Conservation (phyloP, 1,140 invertebrate genomes). For the Episyrphus balteatus region DNA sequence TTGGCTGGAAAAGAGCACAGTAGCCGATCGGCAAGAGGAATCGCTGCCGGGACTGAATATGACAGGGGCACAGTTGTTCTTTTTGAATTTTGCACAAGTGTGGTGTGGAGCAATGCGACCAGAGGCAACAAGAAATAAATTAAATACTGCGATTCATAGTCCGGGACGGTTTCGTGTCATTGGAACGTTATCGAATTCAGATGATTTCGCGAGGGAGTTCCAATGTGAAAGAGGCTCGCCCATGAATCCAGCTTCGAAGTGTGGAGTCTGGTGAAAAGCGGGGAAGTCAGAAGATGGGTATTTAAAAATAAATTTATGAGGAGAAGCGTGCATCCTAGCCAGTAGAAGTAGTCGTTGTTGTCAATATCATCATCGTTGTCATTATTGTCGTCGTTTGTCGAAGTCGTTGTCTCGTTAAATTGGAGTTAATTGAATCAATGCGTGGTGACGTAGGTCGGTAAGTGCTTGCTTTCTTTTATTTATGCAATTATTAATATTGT, state of each 20-base stretch:
- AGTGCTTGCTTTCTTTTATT: no score
- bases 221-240: constrained; percentile 52
- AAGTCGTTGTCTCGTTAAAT: no score
- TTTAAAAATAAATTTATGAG: no score
- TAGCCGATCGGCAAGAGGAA: constrained; percentile 38
- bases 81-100: constrained; percentile 76
- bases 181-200: constrained; percentile 71
- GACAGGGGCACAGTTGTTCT: constrained; percentile 78
- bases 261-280: constrained; percentile 22
- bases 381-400: no score
- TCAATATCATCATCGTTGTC: no score
- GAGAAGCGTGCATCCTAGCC: no score
- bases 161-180: constrained; percentile 67
- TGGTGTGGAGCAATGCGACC: constrained; percentile 23
- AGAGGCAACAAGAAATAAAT: constrained; percentile 28
- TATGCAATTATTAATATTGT: no score
- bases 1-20: constrained; percentile 43
- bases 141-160: constrained; percentile 73
- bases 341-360: no score
- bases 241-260: constrained; percentile 76
- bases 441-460: no score
- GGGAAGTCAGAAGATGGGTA: no score
- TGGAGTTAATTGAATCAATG: no score
- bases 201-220: constrained; percentile 63
- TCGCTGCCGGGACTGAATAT: constrained; percentile 67